phyloP scores from a whole-genome alignment of 2,888 invertebrate species.

The Automeris io region DNA sequence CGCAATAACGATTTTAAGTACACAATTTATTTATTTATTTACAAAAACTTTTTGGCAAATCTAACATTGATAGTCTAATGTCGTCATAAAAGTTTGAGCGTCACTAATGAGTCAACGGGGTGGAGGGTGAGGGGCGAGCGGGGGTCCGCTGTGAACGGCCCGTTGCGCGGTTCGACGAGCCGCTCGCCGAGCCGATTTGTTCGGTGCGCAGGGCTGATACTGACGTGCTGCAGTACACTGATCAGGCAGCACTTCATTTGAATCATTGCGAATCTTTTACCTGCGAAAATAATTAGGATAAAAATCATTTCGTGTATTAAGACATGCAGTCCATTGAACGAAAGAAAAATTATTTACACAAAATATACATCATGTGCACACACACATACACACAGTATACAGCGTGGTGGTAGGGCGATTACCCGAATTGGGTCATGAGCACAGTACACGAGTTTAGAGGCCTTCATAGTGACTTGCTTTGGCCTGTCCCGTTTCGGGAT shows the following conservation, averaged over 20 bases:
- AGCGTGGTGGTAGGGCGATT: no score
- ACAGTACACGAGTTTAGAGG: no score
- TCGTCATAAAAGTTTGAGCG: slow-evolving; percentile 50
- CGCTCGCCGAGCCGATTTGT: slow-evolving; percentile 25
- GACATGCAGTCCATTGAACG: no score
- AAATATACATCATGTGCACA: no score
- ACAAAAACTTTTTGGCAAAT: not conserved
- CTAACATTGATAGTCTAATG: not conserved
- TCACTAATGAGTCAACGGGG: slow-evolving; percentile 51
- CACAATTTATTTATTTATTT: not conserved
- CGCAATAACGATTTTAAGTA: no score
- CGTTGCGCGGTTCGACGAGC: slow-evolving; percentile 26
- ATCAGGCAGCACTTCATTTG: slow-evolving; percentile 67
- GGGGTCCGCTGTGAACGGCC: slow-evolving; percentile 53
- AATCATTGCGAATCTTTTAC: slow-evolving; percentile 64
- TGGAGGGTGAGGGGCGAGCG: slow-evolving; percentile 59
- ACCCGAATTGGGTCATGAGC: no score
- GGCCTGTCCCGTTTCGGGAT: no score
- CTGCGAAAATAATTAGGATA: slow-evolving; percentile 24
- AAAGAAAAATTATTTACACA: no score
- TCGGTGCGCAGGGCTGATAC: slow-evolving; percentile 30
- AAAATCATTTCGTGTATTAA: no score
- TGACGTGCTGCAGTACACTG: slow-evolving; percentile 39
- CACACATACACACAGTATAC: no score
- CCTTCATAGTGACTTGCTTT: no score